Evolutionary conservation across 1,140 invertebrate species (phyloP).

Genomic region (Drosophila miranda): DNA sequence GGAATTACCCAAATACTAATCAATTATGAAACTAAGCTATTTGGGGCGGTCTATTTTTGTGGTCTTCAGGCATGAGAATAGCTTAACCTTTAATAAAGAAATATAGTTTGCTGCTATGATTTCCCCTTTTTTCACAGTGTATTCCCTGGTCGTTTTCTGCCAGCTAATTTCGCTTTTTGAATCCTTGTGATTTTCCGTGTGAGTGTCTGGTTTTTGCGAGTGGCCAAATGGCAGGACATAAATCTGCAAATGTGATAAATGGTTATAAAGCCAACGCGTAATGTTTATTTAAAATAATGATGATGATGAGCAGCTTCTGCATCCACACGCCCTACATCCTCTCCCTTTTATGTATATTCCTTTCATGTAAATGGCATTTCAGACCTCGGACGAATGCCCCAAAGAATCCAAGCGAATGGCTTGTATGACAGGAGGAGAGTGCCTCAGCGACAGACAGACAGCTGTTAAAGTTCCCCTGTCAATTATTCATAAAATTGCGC

Average conservation of each 20-base stretch:
- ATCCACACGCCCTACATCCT: not conserved
- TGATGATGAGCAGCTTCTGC: constrained; percentile 67
- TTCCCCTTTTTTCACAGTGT: constrained; percentile 4
- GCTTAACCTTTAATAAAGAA: no score
- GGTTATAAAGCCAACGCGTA: constrained; percentile 70
- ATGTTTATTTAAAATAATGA: constrained; percentile 80
- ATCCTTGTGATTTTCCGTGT: constrained; percentile 14
- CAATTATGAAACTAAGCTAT: no score
- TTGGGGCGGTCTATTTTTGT: no score
- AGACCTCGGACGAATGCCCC: constrained; percentile 35
- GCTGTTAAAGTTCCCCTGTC: constrained; percentile 60
- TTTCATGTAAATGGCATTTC: constrained; percentile 59
- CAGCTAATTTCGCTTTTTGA: constrained; percentile 25
- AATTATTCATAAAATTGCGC: constrained; percentile 77
- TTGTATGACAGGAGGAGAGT: constrained; percentile 9
- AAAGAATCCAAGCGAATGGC: constrained; percentile 11
- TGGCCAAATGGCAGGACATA: constrained; percentile 56
- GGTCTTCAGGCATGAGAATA: no score
- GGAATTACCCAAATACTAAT: no score
- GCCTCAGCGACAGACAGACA: constrained; percentile 19
- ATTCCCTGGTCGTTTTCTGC: constrained; percentile 13
- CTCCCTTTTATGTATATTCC: not conserved
- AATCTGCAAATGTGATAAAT: constrained; percentile 78
- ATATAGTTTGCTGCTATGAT: no score
- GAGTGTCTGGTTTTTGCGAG: constrained; percentile 9